Conservation (phyloP, 2,888 invertebrate genomes). For the Alentia gelatinosa region DNA sequence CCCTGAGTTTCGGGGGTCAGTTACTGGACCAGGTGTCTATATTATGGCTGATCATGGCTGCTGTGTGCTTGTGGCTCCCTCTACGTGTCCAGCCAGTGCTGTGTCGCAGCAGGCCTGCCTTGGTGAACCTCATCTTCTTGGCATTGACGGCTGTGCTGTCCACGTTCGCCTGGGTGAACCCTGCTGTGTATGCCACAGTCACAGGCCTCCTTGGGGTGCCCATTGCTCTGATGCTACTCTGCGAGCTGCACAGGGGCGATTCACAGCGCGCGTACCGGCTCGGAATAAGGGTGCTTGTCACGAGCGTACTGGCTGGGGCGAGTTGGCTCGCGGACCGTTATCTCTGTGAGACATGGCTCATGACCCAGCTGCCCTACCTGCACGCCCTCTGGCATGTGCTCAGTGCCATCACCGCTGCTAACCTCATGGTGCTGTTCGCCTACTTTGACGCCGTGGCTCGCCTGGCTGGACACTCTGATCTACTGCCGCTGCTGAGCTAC, state of each 20-base stretch:
- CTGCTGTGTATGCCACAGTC: conserved; percentile 91
- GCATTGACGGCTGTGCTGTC: conserved; percentile 85
- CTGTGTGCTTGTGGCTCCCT: conserved; percentile 86
- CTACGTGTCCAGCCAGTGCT: conserved; percentile 63
- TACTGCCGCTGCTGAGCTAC: conserved; percentile 27
- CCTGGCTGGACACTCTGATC: neutral
- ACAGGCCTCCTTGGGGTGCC: conserved; percentile 89
- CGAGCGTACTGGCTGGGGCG: conserved; percentile 87
- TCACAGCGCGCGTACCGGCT: conserved; percentile 75
- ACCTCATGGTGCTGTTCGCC: conserved; percentile 26
- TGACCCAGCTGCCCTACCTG: conserved; percentile 90
- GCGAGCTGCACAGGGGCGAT: conserved; percentile 86
- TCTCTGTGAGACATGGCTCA: conserved; percentile 90
- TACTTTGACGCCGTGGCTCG: conserved; percentile 24
- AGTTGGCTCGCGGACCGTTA: conserved; percentile 90
- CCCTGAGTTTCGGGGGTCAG: conserved; percentile 90
- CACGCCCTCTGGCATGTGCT: conserved; percentile 92
- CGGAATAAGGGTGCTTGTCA: conserved; percentile 86
- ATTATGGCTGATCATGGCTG: conserved; percentile 90
- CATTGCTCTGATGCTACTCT: conserved; percentile 85
- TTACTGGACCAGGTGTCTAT: conserved; percentile 90
- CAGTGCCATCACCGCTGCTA: conserved; percentile 85
- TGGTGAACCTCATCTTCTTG: neutral
- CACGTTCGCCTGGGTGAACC: conserved; percentile 87
- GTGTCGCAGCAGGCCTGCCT: neutral